Evolutionary conservation across 1,140 invertebrate species (phyloP), one percentile per base, ranked within the genome.

Genomic region (Lasioglossum baleicum): DNA sequence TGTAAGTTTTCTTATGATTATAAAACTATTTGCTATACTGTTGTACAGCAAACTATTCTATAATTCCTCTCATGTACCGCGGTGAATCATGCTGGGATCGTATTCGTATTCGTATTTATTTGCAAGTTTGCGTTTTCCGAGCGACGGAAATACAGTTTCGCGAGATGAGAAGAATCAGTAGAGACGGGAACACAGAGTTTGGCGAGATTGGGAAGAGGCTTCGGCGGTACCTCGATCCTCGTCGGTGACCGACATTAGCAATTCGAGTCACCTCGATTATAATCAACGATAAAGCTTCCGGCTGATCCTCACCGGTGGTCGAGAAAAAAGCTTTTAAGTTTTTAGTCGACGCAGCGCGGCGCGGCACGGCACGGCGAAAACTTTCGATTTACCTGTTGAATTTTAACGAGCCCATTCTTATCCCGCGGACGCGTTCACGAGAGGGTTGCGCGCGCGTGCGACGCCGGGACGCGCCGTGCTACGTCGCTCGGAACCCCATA

Each of bases 341-440:
- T 83, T 75, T 73, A 75, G 61, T 58, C 80, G 44, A n/a, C 6
- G 44, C 4, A n/a, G 7, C n/a, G 53, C 17, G 51, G 66, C 44
- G n/a, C 6, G 44, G 10, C 22, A 44, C 31, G 53, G 67, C 48
- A 70, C 76, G 35, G 58, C 70, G 48, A 17, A 73, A 53, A 75
- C 74, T 83, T 83, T 81, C 70, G 71, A 85, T 81, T 79, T 67
- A 86, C 65, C 80, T 80, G 76, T 86, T 81, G 75, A 80, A 83
- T 81, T 85, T 87, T 81, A 78, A 84, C 72, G 60, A 86, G 69
- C 51, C 75, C 64, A 56, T 69, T 75, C 75, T 85, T 84, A 79
- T 84, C 80, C 60, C 48, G 42, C 13, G 42, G 31, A 70, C 51
- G 51, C 70, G 77, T 72, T 65, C 69, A 20, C 40, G 56, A 48